Evolutionary conservation across 1,140 invertebrate species (phyloP).

Genomic region (Drosophila varians): DNA sequence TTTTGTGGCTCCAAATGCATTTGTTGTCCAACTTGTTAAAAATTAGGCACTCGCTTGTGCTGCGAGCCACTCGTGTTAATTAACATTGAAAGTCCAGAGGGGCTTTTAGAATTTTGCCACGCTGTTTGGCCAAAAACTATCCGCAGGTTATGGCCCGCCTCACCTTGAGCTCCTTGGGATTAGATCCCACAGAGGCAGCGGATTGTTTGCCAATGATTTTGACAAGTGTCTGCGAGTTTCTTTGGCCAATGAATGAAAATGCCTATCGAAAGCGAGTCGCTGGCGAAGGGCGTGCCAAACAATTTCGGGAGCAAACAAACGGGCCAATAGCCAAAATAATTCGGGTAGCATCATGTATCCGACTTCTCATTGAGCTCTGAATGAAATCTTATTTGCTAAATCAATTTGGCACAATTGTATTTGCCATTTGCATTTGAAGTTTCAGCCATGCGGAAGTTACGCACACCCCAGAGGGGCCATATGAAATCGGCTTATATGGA

Average conservation of each 20-base stretch:
- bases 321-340: conserved; percentile 26
- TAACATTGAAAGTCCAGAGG: conserved; percentile 64
- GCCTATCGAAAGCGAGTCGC: conserved; percentile 41
- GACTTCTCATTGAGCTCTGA: conserved; percentile 22
- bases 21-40: conserved; percentile 14
- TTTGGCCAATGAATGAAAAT: conserved; percentile 66
- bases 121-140: conserved; percentile 42
- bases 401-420: conserved; percentile 61
- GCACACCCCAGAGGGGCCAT: conserved; percentile 2
- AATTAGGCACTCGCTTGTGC: conserved; percentile 33
- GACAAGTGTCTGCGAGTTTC: conserved; percentile 64
- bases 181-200: conserved; percentile 23
- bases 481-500: conserved; percentile 7
- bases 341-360: conserved; percentile 22
- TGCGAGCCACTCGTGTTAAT: conserved; percentile 54
- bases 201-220: conserved; percentile 63
- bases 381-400: conserved; percentile 59
- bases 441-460: conserved; percentile 57
- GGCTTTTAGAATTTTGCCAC: conserved; percentile 17
- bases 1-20: conserved; percentile 31
- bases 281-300: conserved; percentile 55
- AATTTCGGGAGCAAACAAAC: conserved; percentile 35
- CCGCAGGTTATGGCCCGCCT: conserved; percentile 22
- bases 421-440: conserved; percentile 57
- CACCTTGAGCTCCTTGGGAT: conserved; percentile 61